Conservation (phyloP, 2,113 vertebrate species). For the Hepsetus odoe region DNA sequence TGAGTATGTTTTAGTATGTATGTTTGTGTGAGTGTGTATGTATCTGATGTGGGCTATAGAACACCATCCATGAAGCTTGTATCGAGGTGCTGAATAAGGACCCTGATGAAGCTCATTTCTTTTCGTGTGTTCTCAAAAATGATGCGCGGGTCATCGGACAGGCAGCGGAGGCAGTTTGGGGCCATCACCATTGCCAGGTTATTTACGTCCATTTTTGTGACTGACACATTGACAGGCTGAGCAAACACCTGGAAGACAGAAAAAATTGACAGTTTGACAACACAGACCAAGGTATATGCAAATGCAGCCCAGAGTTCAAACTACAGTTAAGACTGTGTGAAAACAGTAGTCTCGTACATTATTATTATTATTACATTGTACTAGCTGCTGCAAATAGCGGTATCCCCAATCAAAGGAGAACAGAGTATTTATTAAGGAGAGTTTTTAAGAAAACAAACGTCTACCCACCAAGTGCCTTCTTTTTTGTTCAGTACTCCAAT, state of each 20-base stretch:
- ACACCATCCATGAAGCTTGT: slow-evolving; percentile 88
- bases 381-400: too few species aligned
- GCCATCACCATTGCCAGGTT: slow-evolving; percentile 99
- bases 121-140: slow-evolving; percentile 99
- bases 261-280: slow-evolving; percentile 11
- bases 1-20: slow-evolving; percentile 45
- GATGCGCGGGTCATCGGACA: slow-evolving; percentile 91
- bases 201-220: slow-evolving; percentile 98
- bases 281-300: background rate
- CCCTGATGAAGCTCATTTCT: slow-evolving; percentile 97
- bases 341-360: too few species aligned
- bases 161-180: slow-evolving; percentile 97
- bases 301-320: background rate
- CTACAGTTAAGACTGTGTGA: too few species aligned
- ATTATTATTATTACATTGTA: too few species aligned
- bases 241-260: slow-evolving; percentile 83
- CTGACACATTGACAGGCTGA: slow-evolving; percentile 87
- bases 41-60: slow-evolving; percentile 40
- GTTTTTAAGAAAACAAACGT: too few species aligned
- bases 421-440: too few species aligned
- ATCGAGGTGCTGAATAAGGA: slow-evolving; percentile 95
- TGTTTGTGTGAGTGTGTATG: slow-evolving; percentile 31
- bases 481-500: too few species aligned
- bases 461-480: too few species aligned
- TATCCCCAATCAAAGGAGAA: too few species aligned